Evolutionary conservation across 2,113 vertebrate species (phyloP).

Genomic region (Meles meles): DNA sequence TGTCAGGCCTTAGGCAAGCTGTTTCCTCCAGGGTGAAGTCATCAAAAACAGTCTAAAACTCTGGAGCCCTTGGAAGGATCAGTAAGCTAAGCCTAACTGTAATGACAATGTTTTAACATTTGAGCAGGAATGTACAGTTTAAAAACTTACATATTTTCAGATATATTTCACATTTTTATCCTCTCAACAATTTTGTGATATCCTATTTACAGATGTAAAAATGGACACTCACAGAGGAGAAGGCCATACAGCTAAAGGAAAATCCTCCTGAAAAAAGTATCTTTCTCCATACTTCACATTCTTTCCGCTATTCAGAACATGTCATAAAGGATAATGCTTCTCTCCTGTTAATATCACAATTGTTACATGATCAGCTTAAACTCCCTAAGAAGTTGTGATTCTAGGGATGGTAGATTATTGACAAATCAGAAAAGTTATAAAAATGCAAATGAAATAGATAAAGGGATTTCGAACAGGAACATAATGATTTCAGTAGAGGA

Average conservation of each 20-base stretch:
- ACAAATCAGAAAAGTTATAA: neutral
- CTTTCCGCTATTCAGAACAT: neutral
- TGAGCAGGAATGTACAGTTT: neutral
- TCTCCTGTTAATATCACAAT: neutral
- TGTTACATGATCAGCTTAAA: neutral
- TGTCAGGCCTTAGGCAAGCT: conserved; percentile 43
- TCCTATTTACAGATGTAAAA: neutral
- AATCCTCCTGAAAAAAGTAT: neutral
- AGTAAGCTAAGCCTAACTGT: neutral
- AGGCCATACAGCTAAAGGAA: neutral
- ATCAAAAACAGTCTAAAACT: conserved; percentile 29
- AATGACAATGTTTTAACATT: neutral
- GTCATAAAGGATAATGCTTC: neutral
- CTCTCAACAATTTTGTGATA: neutral
- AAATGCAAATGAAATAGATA: neutral
- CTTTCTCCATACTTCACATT: neutral
- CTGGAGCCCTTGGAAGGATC: neutral
- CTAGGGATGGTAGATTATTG: neutral
- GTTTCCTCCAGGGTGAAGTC: conserved; percentile 38
- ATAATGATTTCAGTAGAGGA: neutral
- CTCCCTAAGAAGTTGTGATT: neutral
- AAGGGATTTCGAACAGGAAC: neutral
- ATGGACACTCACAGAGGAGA: neutral
- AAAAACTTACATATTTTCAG: neutral
- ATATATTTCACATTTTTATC: neutral